Base-by-base conservation (phyloP, 92 coral and sea anemone genomes). In the Parazoanthus atlanticus region DNA sequence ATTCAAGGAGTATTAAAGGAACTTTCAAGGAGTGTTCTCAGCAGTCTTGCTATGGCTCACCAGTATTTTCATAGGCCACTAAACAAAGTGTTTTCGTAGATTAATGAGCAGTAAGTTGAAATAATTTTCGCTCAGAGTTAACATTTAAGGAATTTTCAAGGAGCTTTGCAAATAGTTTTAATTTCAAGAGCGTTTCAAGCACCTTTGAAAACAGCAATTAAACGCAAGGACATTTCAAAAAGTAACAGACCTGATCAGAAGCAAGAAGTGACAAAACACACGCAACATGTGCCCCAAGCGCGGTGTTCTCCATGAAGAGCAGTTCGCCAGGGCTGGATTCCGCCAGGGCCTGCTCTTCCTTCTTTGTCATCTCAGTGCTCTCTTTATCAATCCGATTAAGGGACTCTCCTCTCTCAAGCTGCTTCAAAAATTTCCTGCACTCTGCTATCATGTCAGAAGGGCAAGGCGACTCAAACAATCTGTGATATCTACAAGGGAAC, bases 181-280 rank as follows among this genome's bases (percentile, higher is more conserved):
- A 13, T 1, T 52, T 15, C 19, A 52, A 0, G 19, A 52, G 58
- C 58, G 3, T 52, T 52, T 52, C 19, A 52, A 52, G 58, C 3
- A 13, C 58, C 19, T 52, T 15, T 15, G 19, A 12, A 52, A 52
- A 71, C 76, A 29, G 76, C 29, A 71, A 30, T 71, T 52, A 52
- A 52, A 52, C 21, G 21, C 58, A 52, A 52, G 19, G 58, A 15
- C 10, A 52, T 52, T 52, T 52, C 0, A 52, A 52, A 12, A 72
- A 82, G 29, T 58, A 41, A 46, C 78, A 69, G 26, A 84, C 87
- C 78, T 40, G 65, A 13, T 84, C 78, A 7, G 87, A 46, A 5
- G 87, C 87, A 8, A 84, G 78, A 16, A 84, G 87, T 25, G 87
- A 41, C 26, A 84, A 19, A 21, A 84, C 10, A 25, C 78, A 84